Evolutionary conservation across 2,888 invertebrate species (phyloP).

Genomic region (Scrobipalpa atriplicella): DNA sequence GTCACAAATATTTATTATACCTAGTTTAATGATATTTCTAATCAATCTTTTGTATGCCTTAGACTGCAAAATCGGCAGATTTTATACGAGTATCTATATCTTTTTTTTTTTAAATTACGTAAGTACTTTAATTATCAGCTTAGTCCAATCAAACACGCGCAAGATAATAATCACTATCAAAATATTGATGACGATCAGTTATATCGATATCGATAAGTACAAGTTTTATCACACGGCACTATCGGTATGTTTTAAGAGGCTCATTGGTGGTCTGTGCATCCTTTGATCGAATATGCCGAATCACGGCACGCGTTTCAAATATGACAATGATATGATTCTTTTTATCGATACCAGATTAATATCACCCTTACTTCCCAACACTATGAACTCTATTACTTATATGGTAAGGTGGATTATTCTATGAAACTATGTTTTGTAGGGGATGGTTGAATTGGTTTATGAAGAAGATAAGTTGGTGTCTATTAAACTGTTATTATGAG

Average conservation of each 20-base stretch:
- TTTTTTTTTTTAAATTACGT: too few species aligned
- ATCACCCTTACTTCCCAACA: conserved; percentile 3
- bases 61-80: too few species aligned
- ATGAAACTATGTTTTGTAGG: conserved; percentile 11
- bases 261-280: conserved; percentile 77
- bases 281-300: conserved; percentile 78
- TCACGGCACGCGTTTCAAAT: conserved; percentile 81
- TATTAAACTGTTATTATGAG: conserved; percentile 79
- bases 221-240: conserved; percentile 37
- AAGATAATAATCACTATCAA: not conserved
- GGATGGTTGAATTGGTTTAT: conserved; percentile 40
- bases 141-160: too few species aligned
- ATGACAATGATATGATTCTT: conserved; percentile 77
- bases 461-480: conserved; percentile 70
- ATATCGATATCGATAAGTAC: not conserved
- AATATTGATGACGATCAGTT: not conserved
- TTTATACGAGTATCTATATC: too few species aligned
- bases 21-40: too few species aligned
- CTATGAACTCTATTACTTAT: not conserved
- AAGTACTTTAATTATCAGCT: too few species aligned
- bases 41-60: too few species aligned
- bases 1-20: too few species aligned
- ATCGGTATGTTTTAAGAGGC: conserved; percentile 51
- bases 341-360: conserved; percentile 23
- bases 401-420: conserved; percentile 15